phyloP scores from a whole-genome alignment of 2,888 invertebrate species.

The Trilocha varians region DNA sequence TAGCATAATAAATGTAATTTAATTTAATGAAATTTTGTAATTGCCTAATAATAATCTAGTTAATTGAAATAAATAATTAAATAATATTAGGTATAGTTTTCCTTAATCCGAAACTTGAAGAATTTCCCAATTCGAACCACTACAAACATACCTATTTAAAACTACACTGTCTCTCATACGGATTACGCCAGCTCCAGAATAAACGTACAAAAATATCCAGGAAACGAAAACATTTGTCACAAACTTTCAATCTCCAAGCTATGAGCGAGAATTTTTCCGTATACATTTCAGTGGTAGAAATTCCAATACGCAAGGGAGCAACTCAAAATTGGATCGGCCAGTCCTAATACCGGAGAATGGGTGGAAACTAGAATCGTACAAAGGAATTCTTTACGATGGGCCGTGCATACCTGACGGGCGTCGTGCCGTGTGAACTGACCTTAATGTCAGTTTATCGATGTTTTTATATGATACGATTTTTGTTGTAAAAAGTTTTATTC shows the following conservation, averaged over 20 bases:
- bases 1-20: too few species aligned
- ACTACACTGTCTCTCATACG: too few species aligned
- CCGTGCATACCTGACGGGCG: background rate
- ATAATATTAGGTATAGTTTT: too few species aligned
- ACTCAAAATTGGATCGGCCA: background rate
- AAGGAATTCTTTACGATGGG: constrained; percentile 1
- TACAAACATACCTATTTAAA: too few species aligned
- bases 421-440: background rate
- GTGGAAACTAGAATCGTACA: constrained; percentile 2
- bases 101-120: too few species aligned
- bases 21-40: too few species aligned
- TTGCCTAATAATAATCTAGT: too few species aligned
- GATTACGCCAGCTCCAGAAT: too few species aligned
- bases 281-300: background rate
- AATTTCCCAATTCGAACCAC: too few species aligned
- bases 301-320: background rate
- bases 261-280: background rate
- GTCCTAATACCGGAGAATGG: constrained; percentile 1
- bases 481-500: background rate
- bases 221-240: too few species aligned
- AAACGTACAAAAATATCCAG: too few species aligned
- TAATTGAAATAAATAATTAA: too few species aligned
- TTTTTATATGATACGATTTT: background rate
- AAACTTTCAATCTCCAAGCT: background rate
- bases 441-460: background rate